These are phyloP conservation scores for Nixonia krombeini DNA, from an alignment of 1,140 invertebrate species.

Conservation along the genomic window DNA sequence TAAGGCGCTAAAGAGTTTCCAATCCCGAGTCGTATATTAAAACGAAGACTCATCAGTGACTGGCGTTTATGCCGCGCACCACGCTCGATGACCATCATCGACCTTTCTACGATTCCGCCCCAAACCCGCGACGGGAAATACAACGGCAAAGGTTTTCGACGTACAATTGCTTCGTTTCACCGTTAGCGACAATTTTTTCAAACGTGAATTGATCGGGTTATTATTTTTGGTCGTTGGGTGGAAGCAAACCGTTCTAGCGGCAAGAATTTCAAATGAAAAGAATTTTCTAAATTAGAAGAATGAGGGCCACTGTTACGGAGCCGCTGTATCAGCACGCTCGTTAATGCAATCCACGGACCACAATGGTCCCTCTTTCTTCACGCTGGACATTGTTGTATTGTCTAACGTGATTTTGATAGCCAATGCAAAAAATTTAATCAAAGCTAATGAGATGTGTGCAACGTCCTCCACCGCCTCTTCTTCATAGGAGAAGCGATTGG, in stretches of 20 bases:
- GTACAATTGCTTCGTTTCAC: too few relatives aligned
- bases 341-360: slow-evolving; percentile 51
- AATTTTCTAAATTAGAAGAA: slow-evolving; percentile 14
- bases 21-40: slow-evolving; percentile 60
- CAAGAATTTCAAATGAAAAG: too few relatives aligned
- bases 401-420: slow-evolving; percentile 39
- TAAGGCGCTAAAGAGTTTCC: slow-evolving; percentile 67
- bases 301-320: slow-evolving; percentile 44
- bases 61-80: slow-evolving; percentile 43
- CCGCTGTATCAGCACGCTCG: slow-evolving; percentile 53
- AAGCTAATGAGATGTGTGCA: slow-evolving; percentile 31
- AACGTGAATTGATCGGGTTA: too few relatives aligned
- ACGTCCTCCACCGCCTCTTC: slow-evolving; percentile 11
- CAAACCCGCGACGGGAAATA: too few relatives aligned
- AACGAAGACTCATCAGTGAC: slow-evolving; percentile 33
- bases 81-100: slow-evolving; percentile 37
- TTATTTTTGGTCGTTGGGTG: too few relatives aligned
- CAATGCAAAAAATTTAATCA: slow-evolving; percentile 17
- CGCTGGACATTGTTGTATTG: slow-evolving; percentile 43
- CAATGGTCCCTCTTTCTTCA: slow-evolving; percentile 32
- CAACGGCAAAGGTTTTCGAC: too few relatives aligned
- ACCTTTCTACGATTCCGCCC: too few relatives aligned
- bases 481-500: slow-evolving; percentile 7
- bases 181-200: too few relatives aligned
- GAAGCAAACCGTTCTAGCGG: too few relatives aligned